Percentiles rank a stretch among this genome's conserved stretches.
phyloP scores from a whole-genome alignment of 1,140 invertebrate genomes.

The Pseudobourletiella spinata region DNA sequence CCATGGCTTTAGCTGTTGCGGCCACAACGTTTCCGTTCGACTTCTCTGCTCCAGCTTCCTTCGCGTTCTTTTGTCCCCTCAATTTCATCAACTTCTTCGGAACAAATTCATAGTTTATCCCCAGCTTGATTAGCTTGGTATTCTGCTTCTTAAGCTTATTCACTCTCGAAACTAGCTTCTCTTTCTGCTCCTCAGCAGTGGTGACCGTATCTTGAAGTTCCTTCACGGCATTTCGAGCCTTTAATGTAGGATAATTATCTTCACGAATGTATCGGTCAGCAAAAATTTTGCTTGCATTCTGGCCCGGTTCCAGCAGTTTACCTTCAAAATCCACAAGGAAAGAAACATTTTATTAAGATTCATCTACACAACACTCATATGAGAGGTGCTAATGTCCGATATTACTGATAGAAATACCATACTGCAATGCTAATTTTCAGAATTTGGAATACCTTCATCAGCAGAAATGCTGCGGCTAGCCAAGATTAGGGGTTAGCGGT shows the following conservation, averaged over 20 bases:
- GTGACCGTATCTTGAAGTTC: conserved; percentile 5
- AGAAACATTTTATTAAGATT: not conserved
- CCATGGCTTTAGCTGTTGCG: too few relatives aligned
- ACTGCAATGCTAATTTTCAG: not conserved
- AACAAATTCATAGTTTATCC: conserved; percentile 30
- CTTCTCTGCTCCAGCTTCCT: too few relatives aligned
- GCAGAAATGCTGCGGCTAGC: too few relatives aligned
- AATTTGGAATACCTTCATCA: not conserved
- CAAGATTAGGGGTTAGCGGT: too few relatives aligned
- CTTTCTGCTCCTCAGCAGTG: conserved; percentile 17
- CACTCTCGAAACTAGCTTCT: conserved; percentile 11
- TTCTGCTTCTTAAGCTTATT: conserved; percentile 18
- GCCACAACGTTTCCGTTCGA: too few relatives aligned
- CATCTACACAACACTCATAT: not conserved
- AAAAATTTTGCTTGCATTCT: conserved; percentile 25
- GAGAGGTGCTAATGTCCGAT: not conserved
- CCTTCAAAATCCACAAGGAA: conserved; percentile 21
- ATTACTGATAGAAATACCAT: not conserved
- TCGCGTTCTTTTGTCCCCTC: too few relatives aligned
- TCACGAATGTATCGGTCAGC: conserved; percentile 4
- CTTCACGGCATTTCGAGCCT: conserved; percentile 2
- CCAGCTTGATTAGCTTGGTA: conserved; percentile 22
- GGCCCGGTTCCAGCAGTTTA: conserved; percentile 24
- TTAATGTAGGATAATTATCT: conserved; percentile 24
- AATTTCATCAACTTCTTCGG: too few relatives aligned